These are phyloP conservation scores for Tyrannus savana DNA, from an alignment of 2,113 vertebrate species.

Conservation along the genomic window DNA sequence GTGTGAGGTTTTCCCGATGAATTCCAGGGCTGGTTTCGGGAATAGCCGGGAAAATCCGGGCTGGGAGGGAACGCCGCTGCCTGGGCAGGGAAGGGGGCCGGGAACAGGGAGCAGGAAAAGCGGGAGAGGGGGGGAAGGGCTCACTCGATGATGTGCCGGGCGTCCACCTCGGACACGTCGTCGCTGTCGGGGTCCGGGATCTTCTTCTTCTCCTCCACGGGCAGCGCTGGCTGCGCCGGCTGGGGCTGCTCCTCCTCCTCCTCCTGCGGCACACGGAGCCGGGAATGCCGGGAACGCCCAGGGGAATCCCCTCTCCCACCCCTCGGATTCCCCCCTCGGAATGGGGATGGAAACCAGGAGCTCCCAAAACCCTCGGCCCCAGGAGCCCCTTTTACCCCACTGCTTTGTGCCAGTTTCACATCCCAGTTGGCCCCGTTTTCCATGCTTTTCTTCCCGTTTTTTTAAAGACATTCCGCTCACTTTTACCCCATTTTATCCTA, in stretches of 20 bases:
- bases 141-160: conserved; percentile 91
- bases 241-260: conserved; percentile 87
- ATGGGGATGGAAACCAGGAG: neutral
- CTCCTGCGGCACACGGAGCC: conserved; percentile 10
- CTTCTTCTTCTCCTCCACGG: conserved; percentile 90
- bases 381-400: neutral
- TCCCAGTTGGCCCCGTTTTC: neutral
- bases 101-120: too few relatives aligned
- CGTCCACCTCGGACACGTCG: conserved; percentile 90
- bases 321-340: neutral
- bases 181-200: conserved; percentile 92
- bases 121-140: neutral
- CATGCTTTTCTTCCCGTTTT: too few relatives aligned
- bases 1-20: too few relatives aligned
- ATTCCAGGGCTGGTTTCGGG: too few relatives aligned
- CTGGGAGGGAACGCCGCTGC: too few relatives aligned
- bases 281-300: neutral
- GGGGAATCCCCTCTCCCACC: neutral
- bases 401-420: neutral
- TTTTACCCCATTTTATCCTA: neutral
- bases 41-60: too few relatives aligned
- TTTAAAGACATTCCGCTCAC: neutral
- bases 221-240: conserved; percentile 55
- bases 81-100: too few relatives aligned
- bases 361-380: neutral